Conservation (phyloP, 2,113 vertebrate genomes). For the Typhlomys cinereus region DNA sequence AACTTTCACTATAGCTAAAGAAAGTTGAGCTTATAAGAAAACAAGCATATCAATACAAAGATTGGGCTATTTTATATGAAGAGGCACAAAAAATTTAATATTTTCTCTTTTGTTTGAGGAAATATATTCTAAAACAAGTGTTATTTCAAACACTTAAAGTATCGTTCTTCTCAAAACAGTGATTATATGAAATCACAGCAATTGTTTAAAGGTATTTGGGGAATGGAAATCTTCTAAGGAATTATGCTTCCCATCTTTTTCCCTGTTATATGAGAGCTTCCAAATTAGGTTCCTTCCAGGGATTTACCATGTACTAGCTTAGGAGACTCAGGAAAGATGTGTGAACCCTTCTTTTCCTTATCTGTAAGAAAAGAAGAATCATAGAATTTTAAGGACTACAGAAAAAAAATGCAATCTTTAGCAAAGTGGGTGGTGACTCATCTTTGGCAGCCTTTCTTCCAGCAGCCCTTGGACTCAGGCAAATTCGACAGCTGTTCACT, state of each 20-base stretch:
- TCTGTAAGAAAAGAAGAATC: not conserved
- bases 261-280: not conserved
- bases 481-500: not conserved
- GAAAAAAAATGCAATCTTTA: not conserved
- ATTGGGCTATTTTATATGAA: constrained; percentile 33
- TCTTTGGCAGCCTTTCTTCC: not conserved
- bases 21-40: not conserved
- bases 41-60: not conserved
- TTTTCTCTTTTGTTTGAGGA: constrained; percentile 4
- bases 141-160: not conserved
- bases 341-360: not conserved
- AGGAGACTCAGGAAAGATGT: not conserved
- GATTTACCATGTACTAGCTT: not conserved
- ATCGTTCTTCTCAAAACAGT: not conserved
- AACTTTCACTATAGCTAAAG: not conserved
- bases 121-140: not conserved
- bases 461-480: not conserved
- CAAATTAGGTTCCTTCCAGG: not conserved
- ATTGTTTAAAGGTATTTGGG: not conserved
- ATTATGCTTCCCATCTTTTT: not conserved
- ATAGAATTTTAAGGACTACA: not conserved
- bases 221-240: not conserved
- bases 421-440: not conserved
- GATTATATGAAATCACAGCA: not conserved
- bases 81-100: not conserved